Base-by-base conservation (phyloP, 2,888 invertebrate genomes). In the Andrena flavipes region DNA sequence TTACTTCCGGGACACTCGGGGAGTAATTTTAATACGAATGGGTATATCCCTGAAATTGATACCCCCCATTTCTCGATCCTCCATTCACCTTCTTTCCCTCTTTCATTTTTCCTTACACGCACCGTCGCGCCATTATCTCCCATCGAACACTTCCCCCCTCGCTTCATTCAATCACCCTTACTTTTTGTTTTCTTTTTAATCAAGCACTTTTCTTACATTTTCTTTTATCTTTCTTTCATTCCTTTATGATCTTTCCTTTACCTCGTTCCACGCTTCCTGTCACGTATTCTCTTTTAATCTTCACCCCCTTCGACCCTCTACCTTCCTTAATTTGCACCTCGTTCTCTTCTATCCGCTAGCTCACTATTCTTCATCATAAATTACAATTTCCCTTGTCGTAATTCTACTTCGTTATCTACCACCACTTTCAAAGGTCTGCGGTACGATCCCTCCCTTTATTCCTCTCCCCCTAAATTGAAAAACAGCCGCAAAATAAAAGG, bases 1-100 rank as follows among this genome's bases (percentile, higher is more conserved):
- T 86, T 86, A 84, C 80, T 76, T 84, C 82, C 85, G 63, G 49
- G 20, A 30, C 59, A 69, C 42, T 72, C n/a, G 56, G 23, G n/a
- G 33, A 79, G 70, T 67, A 77, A 73, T 73, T 74, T 71, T 56
- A 56, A 65, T 70, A 35, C 29, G 33, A 51, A 16, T 33, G 30
- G 30, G 23, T 56, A 16, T 5, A 16, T 42, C 20, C 13, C n/a
- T 23, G n/a, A 26, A 75, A 68, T 75, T 48, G 51, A 77, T 67
- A 62, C 35, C 33, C 23, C 35, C 23, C 29, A 0, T 26, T 13
- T 29, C 20, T 59, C 60, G 56, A 26, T 1, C 60, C n/a, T 20
- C 20, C 60, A 5, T 20, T 23, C 8, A 26, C 16, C 10, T 35
- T 59, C 16, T 26, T 4, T 13, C 54, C 8, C 69, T n/a, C 56